Base-by-base conservation (phyloP, 1,140 invertebrate species). In the Hypothenemus hampei region DNA sequence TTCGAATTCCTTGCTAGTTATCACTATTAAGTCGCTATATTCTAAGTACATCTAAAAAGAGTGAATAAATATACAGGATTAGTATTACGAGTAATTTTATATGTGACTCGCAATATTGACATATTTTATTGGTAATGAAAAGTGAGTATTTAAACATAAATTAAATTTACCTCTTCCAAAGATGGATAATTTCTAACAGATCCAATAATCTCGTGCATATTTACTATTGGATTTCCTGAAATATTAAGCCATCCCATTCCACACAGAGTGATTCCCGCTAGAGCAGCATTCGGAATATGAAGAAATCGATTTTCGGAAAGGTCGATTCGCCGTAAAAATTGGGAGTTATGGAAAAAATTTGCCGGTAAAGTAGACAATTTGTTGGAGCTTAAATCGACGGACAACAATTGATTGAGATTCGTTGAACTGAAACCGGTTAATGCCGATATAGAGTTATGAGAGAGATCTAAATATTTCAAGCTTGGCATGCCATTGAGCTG, bases 1-100 rank as follows among this genome's bases (percentile, higher is more conserved):
- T 65, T 89, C 84, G 65, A 95, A 93, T 63, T 93, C 91, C 64
- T 86, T 87, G 36, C 87, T 89, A 0, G 89, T 91, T 4, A 95
- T 78, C 41, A 93, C 84, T 2, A 81, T 88, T 10, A 94, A 73
- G 69, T 94, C 93, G 1, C 90, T 93, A 15, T 81, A 78, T 36
- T 82, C 84, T 47, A 93, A 85, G 64, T 89, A 83, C 8, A 94
- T 45, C 55, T 57, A 43, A 18, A 39, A 18, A 31, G 10, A 31
- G 10, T 31, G 3, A 37, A 16, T 37, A 37, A 15, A 3, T 37
- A 15, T 8, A 13, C 7, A 37, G 8, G 18, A 3, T 13, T 15
- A 13, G 2, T 37, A 13, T 15, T 37, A 31, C 16, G 16, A 3
- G 2, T 37, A n/a, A 15, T 37, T 37, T 37, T 16, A 3, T 15